A percentile compares a stretch with the other conserved stretches of the same genome.
These are phyloP conservation scores for Hoplostethus mediterraneus DNA, from an alignment of 2,797 vertebrate species.

Conservation along the genomic window DNA sequence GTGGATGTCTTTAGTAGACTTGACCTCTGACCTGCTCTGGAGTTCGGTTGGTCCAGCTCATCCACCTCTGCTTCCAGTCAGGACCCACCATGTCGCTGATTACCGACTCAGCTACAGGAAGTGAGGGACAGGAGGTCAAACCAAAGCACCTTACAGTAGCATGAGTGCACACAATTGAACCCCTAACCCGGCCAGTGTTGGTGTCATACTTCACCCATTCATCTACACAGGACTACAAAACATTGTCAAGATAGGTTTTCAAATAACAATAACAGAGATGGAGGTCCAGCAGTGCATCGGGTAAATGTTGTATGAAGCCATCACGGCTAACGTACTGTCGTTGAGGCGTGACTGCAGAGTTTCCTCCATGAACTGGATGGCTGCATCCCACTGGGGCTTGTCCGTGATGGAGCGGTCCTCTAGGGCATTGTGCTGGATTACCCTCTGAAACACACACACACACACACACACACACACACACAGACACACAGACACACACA, in stretches of 20 bases:
- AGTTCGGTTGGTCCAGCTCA: slow-evolving; percentile 91
- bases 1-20: background rate
- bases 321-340: slow-evolving; percentile 89
- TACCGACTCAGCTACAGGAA: slow-evolving; percentile 90
- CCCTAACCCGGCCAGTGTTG: no score
- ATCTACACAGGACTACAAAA: background rate
- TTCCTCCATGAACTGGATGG: slow-evolving; percentile 99
- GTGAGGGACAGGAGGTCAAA: background rate
- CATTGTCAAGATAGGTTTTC: background rate
- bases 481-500: background rate
- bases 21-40: slow-evolving; percentile 91
- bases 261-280: background rate
- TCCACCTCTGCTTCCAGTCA: slow-evolving; percentile 95
- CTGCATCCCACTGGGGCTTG: slow-evolving; percentile 98
- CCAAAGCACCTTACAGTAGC: background rate
- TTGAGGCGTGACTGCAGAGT: slow-evolving; percentile 94
- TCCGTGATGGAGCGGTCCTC: slow-evolving; percentile 98
- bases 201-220: background rate
- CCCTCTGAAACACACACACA: slow-evolving; percentile 83
- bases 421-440: slow-evolving; percentile 98
- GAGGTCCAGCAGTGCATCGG: background rate
- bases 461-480: no score
- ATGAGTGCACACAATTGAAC: no score
- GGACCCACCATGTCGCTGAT: slow-evolving; percentile 98
- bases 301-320: background rate